Evolutionary conservation across 2,113 vertebrate species (phyloP), one percentile per base, ranked within the genome.

Genomic region (Passer montanus): DNA sequence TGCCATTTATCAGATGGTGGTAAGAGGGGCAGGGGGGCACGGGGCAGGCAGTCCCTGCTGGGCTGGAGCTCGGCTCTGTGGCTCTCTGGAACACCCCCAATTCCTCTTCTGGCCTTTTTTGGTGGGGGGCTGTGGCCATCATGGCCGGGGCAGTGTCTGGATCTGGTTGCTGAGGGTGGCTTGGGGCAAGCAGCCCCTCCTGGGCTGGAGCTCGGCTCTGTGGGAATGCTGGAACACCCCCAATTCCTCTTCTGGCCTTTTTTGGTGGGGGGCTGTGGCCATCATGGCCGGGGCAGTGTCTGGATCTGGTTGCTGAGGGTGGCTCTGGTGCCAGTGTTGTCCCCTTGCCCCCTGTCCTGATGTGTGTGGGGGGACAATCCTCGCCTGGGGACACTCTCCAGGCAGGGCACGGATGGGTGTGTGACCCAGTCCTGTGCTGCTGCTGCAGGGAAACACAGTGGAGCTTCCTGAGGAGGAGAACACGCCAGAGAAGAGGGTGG

Each of bases 1-100:
- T 6, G 99, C 99, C 8, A 99, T 99, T 93, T 99, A 99, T 96
- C 99, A 99, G 98, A 99, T 99, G 99, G 99, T 99, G 99, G 99
- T 99, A 95, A 98, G 99, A 1, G n/a, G 23, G 3, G 8, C 4
- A 7, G 9, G 19, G 15, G 31, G 1, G 1, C 13, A 31, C 0
- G 1, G 24, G 60, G 49, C 0, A 6, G 26, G 53, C 9, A 26
- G 21, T 5, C 47, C 33, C 37, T 2, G 2, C 78, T 55, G 76
- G 47, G 59, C 53, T 76, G 76, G 43, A 62, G 60, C n/a, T n/a
- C 1, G 3, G 58, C 37, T 41, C 35, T 56, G 11, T 1, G 4
- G 24, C n/a, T 9, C 41, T 62, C 58, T 74, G 83, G 28, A 78
- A 47, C 47, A 30, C 3, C 33, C 52, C 23, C 2, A 3, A 0